Percentiles rank a stretch among this genome's conserved stretches.
Conservation (phyloP, 2,113 vertebrate species). For the Progne subis region DNA sequence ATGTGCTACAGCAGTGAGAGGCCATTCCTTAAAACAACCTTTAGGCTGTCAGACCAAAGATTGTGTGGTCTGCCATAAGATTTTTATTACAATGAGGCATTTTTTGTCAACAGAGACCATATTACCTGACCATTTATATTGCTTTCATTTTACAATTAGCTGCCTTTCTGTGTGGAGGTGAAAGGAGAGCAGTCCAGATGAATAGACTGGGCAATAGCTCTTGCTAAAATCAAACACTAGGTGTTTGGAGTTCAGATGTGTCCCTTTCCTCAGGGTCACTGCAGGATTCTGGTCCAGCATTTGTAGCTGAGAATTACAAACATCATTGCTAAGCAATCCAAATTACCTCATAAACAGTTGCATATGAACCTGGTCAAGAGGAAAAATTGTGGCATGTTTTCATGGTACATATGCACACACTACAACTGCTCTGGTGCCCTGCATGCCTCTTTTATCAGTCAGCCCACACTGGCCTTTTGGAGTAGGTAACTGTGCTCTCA, state of each 20-base stretch:
- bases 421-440: background rate
- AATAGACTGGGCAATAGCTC: background rate
- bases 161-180: fast-evolving
- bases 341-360: background rate
- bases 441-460: background rate
- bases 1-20: background rate
- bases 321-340: background rate
- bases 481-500: background rate
- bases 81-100: background rate
- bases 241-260: background rate
- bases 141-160: background rate
- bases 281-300: background rate
- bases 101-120: background rate
- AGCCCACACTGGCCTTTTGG: background rate
- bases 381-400: background rate
- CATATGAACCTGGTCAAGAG: background rate
- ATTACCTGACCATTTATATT: background rate
- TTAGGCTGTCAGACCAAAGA: background rate
- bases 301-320: background rate
- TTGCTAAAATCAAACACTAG: background rate
- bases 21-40: background rate
- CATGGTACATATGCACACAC: background rate
- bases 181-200: background rate
- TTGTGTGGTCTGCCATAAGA: background rate
- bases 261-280: background rate